Evolutionary conservation across 2,797 vertebrate species (phyloP), one percentile per base, ranked within the genome.

Genomic region (Hydrocynus forskahlii): DNA sequence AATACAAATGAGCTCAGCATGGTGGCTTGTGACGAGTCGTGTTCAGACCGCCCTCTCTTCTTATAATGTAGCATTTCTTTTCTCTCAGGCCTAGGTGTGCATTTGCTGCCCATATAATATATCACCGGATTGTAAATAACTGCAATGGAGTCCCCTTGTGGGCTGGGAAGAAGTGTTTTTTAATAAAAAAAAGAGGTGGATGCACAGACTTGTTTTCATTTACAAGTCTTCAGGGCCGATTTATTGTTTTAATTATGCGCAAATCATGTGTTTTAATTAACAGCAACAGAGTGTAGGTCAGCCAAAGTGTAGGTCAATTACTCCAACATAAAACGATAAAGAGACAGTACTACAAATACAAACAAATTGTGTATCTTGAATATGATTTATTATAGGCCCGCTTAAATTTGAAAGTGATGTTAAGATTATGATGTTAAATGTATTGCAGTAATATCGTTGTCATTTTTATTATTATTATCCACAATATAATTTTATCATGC

Each of bases 1-100:
- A 85, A 92, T 91, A 93, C 91, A 94, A 94, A 95, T 92, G 92
- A 90, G 88, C 92, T 88, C 93, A 93, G 93, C 92, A 86, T 92
- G 92, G 89, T 90, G 90, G 92, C 92, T 87, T 90, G 89, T 89
- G 92, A 90, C 90, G 87, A 89, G 91, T 89, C 90, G 90, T 90
- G 91, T 91, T 92, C 88, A 88, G 90, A 92, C 92, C 92, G 92
- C 93, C 93, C 92, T 93, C 89, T 90, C 91, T 90, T 92, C 89
- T 85, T 83, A 83, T 89, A 90, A 89, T 75, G 84, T 87, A 90
- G 88, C 89, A 79, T 12, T 80, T 89, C 88, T 86, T 89, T 91
- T 90, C 86, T 91, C 85, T 77, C n/a, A 63, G 86, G 80, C 87
- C 85, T 84, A 83, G 88, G 90, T 92, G 92, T 91, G 92, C 91